phyloP scores from a whole-genome alignment of 2,113 vertebrate genomes.

The Excalfactoria chinensis region DNA sequence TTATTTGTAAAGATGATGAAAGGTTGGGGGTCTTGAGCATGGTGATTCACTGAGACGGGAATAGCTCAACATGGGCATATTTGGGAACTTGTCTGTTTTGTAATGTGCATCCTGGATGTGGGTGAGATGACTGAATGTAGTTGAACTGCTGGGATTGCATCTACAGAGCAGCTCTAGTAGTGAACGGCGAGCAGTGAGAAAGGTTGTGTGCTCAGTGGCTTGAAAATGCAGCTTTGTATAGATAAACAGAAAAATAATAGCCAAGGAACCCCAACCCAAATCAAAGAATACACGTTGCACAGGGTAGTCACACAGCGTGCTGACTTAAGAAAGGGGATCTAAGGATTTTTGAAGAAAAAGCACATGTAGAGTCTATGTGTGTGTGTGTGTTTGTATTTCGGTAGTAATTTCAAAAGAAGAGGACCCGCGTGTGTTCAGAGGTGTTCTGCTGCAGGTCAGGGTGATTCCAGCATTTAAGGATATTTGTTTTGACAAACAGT shows the following conservation, averaged over 20 bases:
- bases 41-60: neutral
- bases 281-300: neutral
- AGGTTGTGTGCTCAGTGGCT: neutral
- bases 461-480: neutral
- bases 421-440: neutral
- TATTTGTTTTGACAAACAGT: conserved; percentile 41
- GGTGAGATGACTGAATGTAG: neutral
- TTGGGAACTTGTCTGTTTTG: neutral
- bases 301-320: fast-evolving
- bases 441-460: neutral
- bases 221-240: neutral
- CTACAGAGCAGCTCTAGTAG: neutral
- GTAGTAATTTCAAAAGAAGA: neutral
- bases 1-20: neutral
- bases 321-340: neutral
- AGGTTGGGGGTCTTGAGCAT: neutral
- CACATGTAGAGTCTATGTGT: neutral
- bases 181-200: neutral
- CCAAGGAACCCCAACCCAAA: neutral
- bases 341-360: neutral
- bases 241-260: neutral
- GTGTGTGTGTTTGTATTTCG: neutral
- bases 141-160: neutral
- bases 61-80: neutral
- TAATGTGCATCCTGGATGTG: neutral